These are phyloP conservation scores for Hymenopus coronatus DNA, from an alignment of 2,888 invertebrate species.

Conservation along the genomic window DNA sequence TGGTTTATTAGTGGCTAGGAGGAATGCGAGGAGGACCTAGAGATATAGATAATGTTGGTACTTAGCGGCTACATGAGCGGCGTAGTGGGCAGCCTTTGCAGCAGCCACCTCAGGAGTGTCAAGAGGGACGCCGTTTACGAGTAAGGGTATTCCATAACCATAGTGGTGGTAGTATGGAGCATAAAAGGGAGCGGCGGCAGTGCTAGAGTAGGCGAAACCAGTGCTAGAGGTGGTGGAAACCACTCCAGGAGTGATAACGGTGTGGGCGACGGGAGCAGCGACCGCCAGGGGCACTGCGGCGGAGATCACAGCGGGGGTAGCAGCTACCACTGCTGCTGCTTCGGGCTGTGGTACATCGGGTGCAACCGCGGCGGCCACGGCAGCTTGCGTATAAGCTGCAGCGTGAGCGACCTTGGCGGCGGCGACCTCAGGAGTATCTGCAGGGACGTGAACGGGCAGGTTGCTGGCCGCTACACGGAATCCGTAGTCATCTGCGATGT, in stretches of 20 bases:
- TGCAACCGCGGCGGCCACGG: constrained; percentile 40
- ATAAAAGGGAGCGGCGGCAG: constrained; percentile 33
- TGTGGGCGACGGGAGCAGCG: constrained; percentile 18
- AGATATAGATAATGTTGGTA: not conserved
- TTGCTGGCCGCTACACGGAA: constrained; percentile 43
- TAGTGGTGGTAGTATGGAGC: not conserved
- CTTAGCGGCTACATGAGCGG: constrained; percentile 45
- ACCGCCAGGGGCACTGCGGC: constrained; percentile 31
- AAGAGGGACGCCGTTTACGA: constrained; percentile 2
- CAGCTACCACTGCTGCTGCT: constrained; percentile 30
- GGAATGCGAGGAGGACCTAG: not conserved
- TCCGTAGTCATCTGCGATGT: constrained; percentile 40
- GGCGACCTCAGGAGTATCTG: constrained; percentile 28
- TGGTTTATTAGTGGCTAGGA: not conserved
- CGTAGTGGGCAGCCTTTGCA: constrained; percentile 53
- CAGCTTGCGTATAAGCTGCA: constrained; percentile 19
- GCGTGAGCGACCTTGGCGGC: constrained; percentile 26
- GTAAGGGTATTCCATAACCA: not conserved
- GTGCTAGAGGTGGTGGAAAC: not conserved
- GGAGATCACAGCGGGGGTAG: constrained; percentile 39
- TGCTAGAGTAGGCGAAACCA: constrained; percentile 15
- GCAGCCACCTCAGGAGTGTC: constrained; percentile 51
- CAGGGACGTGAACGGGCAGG: constrained; percentile 36
- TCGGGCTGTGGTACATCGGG: constrained; percentile 36
- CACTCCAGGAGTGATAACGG: constrained; percentile 15